Evolutionary conservation across 2,797 vertebrate genomes (phyloP).

Genomic region (Rhabdophis nuchalis): DNA sequence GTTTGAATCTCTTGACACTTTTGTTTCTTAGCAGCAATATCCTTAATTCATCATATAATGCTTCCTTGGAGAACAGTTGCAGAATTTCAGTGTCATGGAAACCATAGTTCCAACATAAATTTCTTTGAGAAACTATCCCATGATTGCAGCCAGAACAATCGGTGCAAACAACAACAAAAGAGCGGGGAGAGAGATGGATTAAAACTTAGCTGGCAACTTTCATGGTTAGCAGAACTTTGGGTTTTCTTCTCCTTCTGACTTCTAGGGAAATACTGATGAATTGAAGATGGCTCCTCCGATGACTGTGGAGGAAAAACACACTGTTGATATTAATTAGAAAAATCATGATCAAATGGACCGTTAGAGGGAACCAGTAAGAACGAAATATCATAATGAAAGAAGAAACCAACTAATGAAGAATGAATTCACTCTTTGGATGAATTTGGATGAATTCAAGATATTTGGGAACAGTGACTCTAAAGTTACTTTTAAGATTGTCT

Average conservation of each 20-base stretch:
- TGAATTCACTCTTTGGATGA: background rate
- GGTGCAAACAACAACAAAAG: too few relatives aligned
- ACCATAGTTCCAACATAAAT: background rate
- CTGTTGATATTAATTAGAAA: background rate
- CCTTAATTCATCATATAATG: background rate
- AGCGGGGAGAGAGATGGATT: too few relatives aligned
- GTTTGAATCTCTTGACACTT: background rate
- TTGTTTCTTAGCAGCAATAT: background rate
- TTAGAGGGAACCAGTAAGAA: background rate
- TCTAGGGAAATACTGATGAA: background rate
- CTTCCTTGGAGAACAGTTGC: background rate
- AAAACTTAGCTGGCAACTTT: background rate
- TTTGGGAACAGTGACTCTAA: background rate
- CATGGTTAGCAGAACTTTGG: background rate
- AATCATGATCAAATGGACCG: background rate
- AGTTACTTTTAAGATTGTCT: background rate
- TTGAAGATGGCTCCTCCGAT: too few relatives aligned
- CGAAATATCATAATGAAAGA: background rate
- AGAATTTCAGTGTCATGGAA: background rate
- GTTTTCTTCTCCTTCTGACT: background rate
- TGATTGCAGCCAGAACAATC: background rate
- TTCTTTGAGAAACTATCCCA: background rate
- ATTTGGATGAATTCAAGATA: background rate
- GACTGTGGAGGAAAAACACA: background rate
- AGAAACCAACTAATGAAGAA: background rate